These are phyloP conservation scores for Anoplolepis gracilipes DNA, from an alignment of 1,140 invertebrate genomes.

Conservation along the genomic window DNA sequence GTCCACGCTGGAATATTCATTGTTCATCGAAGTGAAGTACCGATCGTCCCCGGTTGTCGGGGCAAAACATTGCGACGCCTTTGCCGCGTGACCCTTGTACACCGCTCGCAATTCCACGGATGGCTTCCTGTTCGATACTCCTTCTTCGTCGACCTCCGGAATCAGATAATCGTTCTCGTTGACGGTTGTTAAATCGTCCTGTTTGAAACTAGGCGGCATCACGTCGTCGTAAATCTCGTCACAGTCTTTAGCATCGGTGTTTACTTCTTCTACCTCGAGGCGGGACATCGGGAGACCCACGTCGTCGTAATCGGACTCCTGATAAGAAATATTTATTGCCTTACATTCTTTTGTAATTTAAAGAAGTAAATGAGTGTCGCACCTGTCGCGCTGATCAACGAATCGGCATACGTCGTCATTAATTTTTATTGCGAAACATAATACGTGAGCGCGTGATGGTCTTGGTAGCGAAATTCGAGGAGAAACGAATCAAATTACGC, in stretches of 20 bases:
- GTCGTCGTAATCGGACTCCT: constrained; percentile 78
- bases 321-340: constrained; percentile 33
- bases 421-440: neutral
- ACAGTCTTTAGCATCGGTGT: neutral
- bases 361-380: neutral
- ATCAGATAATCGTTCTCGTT: constrained; percentile 32
- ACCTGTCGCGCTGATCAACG: neutral
- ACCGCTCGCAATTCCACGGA: neutral
- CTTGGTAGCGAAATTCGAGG: constrained; percentile 39
- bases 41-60: constrained; percentile 45
- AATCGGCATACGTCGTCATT: neutral
- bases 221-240: constrained; percentile 81
- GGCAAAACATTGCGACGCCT: neutral
- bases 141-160: neutral
- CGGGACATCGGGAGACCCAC: constrained; percentile 61
- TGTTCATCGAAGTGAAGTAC: constrained; percentile 64
- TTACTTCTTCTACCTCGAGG: neutral
- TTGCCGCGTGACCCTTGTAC: neutral
- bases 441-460: too few relatives aligned
- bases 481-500: constrained; percentile 26
- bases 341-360: constrained; percentile 20
- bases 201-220: constrained; percentile 41
- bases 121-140: neutral
- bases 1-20: constrained; percentile 77
- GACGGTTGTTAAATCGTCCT: neutral